Percentiles rank a stretch among this genome's conserved stretches.
These are phyloP conservation scores for Oreamnos americanus DNA, from an alignment of 2,113 vertebrate species.

Conservation along the genomic window DNA sequence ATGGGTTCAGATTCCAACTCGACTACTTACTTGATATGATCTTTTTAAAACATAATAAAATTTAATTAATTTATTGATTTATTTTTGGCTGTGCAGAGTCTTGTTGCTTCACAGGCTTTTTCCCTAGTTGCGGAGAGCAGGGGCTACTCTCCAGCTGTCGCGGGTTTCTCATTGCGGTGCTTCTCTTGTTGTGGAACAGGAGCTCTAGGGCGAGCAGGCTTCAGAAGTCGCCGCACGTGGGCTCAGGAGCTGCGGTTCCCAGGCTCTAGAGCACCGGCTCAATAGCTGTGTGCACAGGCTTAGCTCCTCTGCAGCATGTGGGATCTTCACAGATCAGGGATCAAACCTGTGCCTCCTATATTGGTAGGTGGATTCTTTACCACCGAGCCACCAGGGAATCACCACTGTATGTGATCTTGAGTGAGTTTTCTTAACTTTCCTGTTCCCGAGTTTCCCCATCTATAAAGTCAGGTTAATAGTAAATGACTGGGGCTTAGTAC, in stretches of 20 bases:
- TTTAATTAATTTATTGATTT: background rate
- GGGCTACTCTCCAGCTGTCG: background rate
- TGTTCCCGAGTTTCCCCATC: background rate
- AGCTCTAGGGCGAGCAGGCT: background rate
- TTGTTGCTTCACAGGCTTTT: background rate
- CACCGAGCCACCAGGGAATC: background rate
- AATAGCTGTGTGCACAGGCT: background rate
- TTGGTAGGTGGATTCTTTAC: background rate
- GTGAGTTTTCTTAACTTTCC: background rate
- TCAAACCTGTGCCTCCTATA: background rate
- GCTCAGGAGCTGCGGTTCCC: background rate
- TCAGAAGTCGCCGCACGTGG: accelerated
- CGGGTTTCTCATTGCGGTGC: background rate
- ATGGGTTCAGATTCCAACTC: background rate
- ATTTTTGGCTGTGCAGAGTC: background rate
- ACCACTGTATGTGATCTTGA: background rate
- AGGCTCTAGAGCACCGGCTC: background rate
- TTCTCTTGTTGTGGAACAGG: accelerated
- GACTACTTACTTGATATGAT: background rate
- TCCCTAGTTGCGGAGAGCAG: background rate
- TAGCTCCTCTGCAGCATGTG: background rate
- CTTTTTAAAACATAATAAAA: background rate
- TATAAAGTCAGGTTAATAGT: background rate
- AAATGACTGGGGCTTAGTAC: background rate
- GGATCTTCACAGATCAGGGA: background rate